phyloP scores from a whole-genome alignment of 2,888 invertebrate species.

The Epinotia ramella region DNA sequence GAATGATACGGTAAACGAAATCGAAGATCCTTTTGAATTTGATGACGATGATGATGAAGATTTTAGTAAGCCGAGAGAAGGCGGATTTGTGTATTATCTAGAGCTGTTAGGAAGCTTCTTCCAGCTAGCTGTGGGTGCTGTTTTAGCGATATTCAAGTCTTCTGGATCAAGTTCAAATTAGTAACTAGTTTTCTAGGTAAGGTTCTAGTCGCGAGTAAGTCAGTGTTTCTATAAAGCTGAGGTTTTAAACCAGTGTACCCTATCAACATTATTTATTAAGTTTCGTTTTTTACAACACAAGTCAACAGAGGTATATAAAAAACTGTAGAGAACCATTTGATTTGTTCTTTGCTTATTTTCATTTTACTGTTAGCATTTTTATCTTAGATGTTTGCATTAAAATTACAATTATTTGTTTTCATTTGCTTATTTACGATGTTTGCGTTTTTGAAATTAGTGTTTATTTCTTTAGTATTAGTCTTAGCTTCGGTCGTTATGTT shows the following conservation, averaged over 20 bases:
- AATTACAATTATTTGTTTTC: slow-evolving; percentile 17
- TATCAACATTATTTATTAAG: not conserved
- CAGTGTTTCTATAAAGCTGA: slow-evolving; percentile 19
- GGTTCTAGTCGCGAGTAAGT: slow-evolving; percentile 37
- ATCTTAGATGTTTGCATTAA: not conserved
- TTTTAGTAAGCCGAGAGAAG: slow-evolving; percentile 54
- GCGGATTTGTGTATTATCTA: slow-evolving; percentile 63
- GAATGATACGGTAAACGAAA: slow-evolving; percentile 46
- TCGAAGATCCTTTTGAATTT: slow-evolving; percentile 48
- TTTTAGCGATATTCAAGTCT: slow-evolving; percentile 62
- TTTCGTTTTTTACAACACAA: not conserved
- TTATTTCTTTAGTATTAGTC: not conserved
- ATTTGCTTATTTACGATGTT: not conserved
- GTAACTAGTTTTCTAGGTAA: not conserved
- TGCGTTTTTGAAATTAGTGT: slow-evolving; percentile 12
- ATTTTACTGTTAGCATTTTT: not conserved
- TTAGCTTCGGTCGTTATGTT: slow-evolving; percentile 9
- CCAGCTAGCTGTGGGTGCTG: slow-evolving; percentile 69
- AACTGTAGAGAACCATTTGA: not conserved
- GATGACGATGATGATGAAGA: slow-evolving; percentile 47
- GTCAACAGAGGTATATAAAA: not conserved
- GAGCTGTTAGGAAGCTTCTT: slow-evolving; percentile 70
- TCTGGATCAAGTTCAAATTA: slow-evolving; percentile 37
- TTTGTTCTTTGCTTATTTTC: not conserved
- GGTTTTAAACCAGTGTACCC: not conserved